Evolutionary conservation across 2,113 vertebrate genomes (phyloP), one percentile per base, ranked within the genome.

Genomic region (Hydrochoerus hydrochaeris): DNA sequence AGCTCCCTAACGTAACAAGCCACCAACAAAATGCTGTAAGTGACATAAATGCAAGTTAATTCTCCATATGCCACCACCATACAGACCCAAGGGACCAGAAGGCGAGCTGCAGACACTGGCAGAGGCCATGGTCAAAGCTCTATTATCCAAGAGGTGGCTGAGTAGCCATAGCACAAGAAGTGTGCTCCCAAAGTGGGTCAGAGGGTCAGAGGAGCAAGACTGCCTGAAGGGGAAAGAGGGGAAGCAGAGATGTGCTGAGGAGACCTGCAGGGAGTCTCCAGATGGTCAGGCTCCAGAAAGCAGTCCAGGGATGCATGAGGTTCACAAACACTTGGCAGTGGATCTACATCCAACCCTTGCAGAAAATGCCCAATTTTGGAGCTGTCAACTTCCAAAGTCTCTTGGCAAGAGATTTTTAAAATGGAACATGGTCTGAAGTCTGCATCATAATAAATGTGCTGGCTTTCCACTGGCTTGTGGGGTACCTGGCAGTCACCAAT

Each of bases 371-470:
- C 30, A 2, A 0, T 77, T 92, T 90, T 63, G 54, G 58, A 90
- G 32, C 62, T 14, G 26, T 14, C 10, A 24, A 32, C 58, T 46
- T 71, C 57, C 24, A 89, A 85, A 91, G 44, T 11, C 49, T 91
- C 62, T 65, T 11, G 38, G 44, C 54, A 80, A 87, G 85, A 88
- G 71, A 22, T 26, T 0, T 0, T 69, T 60, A 65, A 86, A 88
- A 41, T 6, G 30, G 69, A 80, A 26, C 5, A 52, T 0, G 20
- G 60, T 7, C 5, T n/a, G 44, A 58, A 41, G 41, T 60, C 49
- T 17, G 30, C 1, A 24, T 0, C 41, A 58, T 19, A 22, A 41
- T 13, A 0, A 10, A 3, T 2, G 14, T 35, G 11, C 57, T 28
- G 22, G 44, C 26, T 20, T n/a, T n/a, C 69, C 17, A 38, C 44